phyloP scores from a whole-genome alignment of 2,797 vertebrate species.

The Trachurus trachurus region DNA sequence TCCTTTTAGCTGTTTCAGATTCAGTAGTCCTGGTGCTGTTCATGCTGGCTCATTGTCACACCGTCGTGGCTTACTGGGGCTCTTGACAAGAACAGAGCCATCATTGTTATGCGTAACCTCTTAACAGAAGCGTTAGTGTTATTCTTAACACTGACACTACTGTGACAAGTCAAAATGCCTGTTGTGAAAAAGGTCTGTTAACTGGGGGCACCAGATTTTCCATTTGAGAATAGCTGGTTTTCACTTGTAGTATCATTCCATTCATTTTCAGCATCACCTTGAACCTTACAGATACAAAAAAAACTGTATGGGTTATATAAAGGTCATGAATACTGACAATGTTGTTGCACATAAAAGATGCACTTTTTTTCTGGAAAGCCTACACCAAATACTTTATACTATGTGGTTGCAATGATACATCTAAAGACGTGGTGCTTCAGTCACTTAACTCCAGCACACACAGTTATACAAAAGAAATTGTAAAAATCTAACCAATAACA shows the following conservation, averaged over 20 bases:
- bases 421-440: not conserved
- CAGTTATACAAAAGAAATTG: not conserved
- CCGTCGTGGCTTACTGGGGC: not conserved
- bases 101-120: not conserved
- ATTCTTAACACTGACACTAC: not conserved
- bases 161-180: not conserved
- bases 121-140: no score
- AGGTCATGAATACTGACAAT: not conserved
- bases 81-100: not conserved
- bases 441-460: not conserved
- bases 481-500: constrained; percentile 64
- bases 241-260: not conserved
- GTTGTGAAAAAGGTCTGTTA: not conserved
- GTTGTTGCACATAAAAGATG: no score
- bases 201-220: not conserved
- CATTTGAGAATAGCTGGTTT: not conserved
- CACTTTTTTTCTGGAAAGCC: not conserved
- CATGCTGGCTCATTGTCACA: not conserved
- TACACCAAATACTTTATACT: not conserved
- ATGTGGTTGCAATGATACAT: not conserved
- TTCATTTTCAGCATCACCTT: not conserved
- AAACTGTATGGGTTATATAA: not conserved
- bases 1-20: not conserved
- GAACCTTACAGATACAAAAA: not conserved
- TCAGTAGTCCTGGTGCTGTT: not conserved